These are phyloP conservation scores for Enteromius unitaeniatus DNA, from an alignment of 2,797 vertebrate genomes.

Conservation along the genomic window DNA sequence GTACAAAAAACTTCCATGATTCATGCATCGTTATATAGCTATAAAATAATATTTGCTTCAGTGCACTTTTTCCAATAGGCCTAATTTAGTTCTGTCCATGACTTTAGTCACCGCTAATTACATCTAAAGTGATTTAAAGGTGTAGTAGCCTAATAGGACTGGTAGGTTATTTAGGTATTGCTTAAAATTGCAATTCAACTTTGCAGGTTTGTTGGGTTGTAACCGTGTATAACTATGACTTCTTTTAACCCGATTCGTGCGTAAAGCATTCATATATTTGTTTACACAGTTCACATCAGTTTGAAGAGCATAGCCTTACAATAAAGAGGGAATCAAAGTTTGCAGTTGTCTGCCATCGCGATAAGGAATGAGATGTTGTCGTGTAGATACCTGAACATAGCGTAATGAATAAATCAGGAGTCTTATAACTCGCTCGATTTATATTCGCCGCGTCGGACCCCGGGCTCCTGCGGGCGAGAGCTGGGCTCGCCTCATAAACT, in stretches of 20 bases:
- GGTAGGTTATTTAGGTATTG: background rate
- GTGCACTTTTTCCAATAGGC: background rate
- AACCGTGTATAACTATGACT: too few relatives aligned
- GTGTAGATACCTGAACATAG: conserved; percentile 43
- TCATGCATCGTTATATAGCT: background rate
- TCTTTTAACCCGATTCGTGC: background rate
- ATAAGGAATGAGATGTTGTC: background rate
- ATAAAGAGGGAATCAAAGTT: background rate
- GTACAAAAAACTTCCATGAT: too few relatives aligned
- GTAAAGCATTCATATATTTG: background rate
- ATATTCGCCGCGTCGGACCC: conserved; percentile 58
- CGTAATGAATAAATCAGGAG: conserved; percentile 60
- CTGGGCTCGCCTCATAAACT: conserved; percentile 77
- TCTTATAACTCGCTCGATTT: conserved; percentile 65
- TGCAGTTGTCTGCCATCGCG: background rate
- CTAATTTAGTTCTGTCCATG: background rate
- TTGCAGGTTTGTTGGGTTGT: background rate
- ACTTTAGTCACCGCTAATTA: background rate
- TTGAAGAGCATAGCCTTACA: background rate
- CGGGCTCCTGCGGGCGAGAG: conserved; percentile 69
- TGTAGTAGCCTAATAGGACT: background rate
- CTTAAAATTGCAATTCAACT: background rate
- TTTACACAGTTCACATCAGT: background rate
- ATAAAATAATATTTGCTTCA: background rate
- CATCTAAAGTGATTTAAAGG: background rate